Evolutionary conservation across 2,113 vertebrate species (phyloP), one percentile per base, ranked within the genome.

Genomic region (Syngnathoides biaculeatus): DNA sequence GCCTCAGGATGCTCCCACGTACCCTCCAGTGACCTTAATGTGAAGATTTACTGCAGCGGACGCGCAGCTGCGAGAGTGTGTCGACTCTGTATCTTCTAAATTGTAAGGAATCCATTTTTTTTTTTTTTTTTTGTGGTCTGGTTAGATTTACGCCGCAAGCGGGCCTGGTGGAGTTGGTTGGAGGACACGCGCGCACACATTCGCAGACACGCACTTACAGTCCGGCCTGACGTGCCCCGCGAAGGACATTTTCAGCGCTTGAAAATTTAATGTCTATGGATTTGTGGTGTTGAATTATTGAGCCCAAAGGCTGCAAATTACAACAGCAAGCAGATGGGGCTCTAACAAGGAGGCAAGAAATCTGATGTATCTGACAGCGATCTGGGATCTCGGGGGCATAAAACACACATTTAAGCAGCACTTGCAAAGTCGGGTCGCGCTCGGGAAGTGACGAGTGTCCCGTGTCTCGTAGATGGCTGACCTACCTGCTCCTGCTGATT

Each of bases 401-500:
- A n/a, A 68, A 73, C 82, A 86, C 71, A 75, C 80, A 78, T 75
- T 58, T 2, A 26, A 22, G 24, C 65, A 10, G 35, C 72, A 14
- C 65, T 64, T 72, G 30, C 73, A 52, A 15, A 30, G n/a, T 71
- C 64, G 52, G 63, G 43, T 50, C 5, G 24, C 1, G 26, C 7
- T 17, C 22, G 7, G 27, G 3, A 47, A 58, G 45, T 42, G 20
- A 15, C 58, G 12, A 66, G 79, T 30, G 60, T 55, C 67, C 5
- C 3, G 55, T 71, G 71, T 68, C 39, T 47, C 73, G 5, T 88
- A 99, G 97, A 88, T 99, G 97, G 97, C 89, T 98, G 57, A 89
- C 92, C 58, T 99, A 96, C 79, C 93, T 99, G 76, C 88, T 98
- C 73, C 86, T 98, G 64, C 95, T 99, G 79, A 91, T 96, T 87